Evolutionary conservation across 2,113 vertebrate genomes (phyloP), one percentile per base, ranked within the genome.

Genomic region (Brachionichthys hirsutus): DNA sequence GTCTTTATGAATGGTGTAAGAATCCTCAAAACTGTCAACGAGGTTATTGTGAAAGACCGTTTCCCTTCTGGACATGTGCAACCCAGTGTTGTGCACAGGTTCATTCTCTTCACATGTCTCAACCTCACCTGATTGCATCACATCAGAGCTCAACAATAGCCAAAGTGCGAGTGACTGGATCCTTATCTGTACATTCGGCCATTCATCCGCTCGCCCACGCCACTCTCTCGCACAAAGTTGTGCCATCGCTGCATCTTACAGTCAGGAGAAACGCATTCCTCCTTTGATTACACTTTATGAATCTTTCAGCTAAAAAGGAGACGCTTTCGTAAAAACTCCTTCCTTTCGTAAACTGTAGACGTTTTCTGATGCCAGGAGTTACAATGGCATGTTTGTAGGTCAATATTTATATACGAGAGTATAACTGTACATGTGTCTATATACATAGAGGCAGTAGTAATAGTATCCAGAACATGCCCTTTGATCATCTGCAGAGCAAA

Each of bases 101-200:
- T 51, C 8, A 3, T 11, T 15, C 50, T 53, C 54, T 52, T 50
- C 3, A 43, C 20, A 49, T 4, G 34, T 41, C 42, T 54, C 8
- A 52, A 19, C 53, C 34, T 44, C 11, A 54, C 57, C 4, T 1
- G 13, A 30, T 78, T 61, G 17, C 36, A 44, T 46, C 48, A 75
- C 40, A 36, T 64, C 17, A 51, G 5, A 17, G 58, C 34, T 34
- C 43, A 51, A 30, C 18, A 45, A 36, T 11, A 64, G 20, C 10
- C 22, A 13, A 30, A 20, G 8, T 19, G 4, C 59, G 22, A 65
- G 4, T 1, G 4, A 20, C 36, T 41, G 30, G 19, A 67, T 77
- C 46, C 36, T 36, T 17, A 12, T 45, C 2, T 58, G 16, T 14
- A 18, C 20, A 44, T 24, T 41, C 0, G 22, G 42, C 12, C 24